Evolutionary conservation across 53 echinoderm and acorn worm genomes (phyloP), one percentile per base, ranked within the genome.

Genomic region (Echinarachnius parma): DNA sequence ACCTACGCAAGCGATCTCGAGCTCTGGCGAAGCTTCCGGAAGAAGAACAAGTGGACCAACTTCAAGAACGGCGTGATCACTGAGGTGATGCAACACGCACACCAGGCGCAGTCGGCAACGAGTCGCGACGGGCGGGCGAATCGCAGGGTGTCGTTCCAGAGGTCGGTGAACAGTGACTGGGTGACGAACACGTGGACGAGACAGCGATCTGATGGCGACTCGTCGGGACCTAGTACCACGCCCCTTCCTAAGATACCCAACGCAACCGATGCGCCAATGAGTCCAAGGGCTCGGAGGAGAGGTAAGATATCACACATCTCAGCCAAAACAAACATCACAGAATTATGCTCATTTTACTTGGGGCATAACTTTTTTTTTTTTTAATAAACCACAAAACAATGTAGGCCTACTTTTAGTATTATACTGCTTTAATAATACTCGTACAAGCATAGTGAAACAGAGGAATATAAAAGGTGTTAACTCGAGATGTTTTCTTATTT

Each of bases 1-100:
- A 82, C 28, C 19, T 96, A 91, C 55, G 90, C 96, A 1, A 55
- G 71, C 42, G 91, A 88, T 60, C 59, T 76, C 4, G 69, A 75
- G 35, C 85, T 96, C 21, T 96, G 91, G 90, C 47, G 59, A 2
- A 96, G 84, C 63, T 96, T 91, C 49, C 58, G 62, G 23, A 90
- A 87, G 59, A 81, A 91, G 77, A 86, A 62, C 78, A 82, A 82
- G 28, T 96, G 96, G 96, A 91, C 53, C 55, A 81, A 87, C 56
- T 96, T 96, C 81, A 96, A 96, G 82, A 82, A 64, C 46, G 82
- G 77, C n/a, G 70, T 86, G 22, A 78, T 96, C 20, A 32, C 52
- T 9, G 82, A 81, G 28, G 85, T 91, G 16, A 55, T 91, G 77
- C 32, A 50, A 13, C 77, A 78, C 39, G 44, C 86, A 9, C 60